These are phyloP conservation scores for Mycetomoellerius zeteki DNA, from an alignment of 1,140 invertebrate species.

Conservation along the genomic window DNA sequence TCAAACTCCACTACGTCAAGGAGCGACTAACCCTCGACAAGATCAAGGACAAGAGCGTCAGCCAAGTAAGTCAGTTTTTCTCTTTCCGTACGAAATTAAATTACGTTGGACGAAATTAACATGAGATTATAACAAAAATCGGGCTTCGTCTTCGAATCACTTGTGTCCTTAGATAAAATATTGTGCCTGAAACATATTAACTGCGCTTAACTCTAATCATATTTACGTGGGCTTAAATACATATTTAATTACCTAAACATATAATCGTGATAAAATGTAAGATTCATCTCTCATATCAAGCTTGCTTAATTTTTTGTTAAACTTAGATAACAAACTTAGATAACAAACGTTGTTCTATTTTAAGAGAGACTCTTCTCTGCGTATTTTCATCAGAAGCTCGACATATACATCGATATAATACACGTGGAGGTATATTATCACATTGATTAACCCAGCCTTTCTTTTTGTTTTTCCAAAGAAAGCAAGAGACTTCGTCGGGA, in stretches of 20 bases:
- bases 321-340: not conserved
- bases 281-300: conserved; percentile 2
- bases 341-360: not conserved
- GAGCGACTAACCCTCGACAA: conserved; percentile 92
- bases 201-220: not conserved
- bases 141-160: not conserved
- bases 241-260: not conserved
- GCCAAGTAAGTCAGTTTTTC: conserved; percentile 88
- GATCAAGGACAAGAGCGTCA: conserved; percentile 90
- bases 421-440: not conserved
- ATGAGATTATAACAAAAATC: not conserved
- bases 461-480: conserved; percentile 74
- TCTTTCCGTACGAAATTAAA: not conserved
- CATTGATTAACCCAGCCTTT: conserved; percentile 66
- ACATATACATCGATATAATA: not conserved
- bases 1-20: conserved; percentile 93
- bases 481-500: conserved; percentile 66
- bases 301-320: conserved; percentile 1
- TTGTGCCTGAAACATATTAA: not conserved
- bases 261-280: not conserved
- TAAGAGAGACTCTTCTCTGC: not conserved
- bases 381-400: not conserved
- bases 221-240: not conserved
- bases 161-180: not conserved
- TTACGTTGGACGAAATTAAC: not conserved